These are phyloP conservation scores for Mylabris phalerata DNA, from an alignment of 1,140 invertebrate species.

Conservation along the genomic window DNA sequence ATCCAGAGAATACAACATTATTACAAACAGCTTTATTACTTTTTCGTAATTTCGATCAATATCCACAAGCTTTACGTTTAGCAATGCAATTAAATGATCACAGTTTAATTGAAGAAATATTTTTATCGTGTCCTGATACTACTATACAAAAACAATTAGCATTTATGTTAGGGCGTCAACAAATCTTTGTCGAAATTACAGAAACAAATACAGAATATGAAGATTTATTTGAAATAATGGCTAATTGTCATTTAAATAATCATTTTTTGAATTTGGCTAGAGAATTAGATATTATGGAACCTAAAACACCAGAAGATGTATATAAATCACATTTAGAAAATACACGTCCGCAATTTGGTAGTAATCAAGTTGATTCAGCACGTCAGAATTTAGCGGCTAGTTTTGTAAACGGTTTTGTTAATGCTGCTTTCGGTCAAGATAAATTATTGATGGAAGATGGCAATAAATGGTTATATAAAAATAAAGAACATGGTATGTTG, in stretches of 20 bases:
- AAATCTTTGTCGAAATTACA: conserved; percentile 77
- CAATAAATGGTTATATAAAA: conserved; percentile 98
- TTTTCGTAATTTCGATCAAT: conserved; percentile 88
- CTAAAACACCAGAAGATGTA: conserved; percentile 98
- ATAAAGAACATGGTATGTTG: conserved; percentile 98
- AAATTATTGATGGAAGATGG: conserved; percentile 95
- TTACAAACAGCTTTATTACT: conserved; percentile 81
- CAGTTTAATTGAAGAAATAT: conserved; percentile 76
- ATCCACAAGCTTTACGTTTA: conserved; percentile 86
- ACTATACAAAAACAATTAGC: conserved; percentile 92
- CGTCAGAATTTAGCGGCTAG: conserved; percentile 95
- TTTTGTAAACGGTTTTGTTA: conserved; percentile 99
- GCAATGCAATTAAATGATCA: conserved; percentile 94
- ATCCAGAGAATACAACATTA: conserved; percentile 91
- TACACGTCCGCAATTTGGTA: conserved; percentile 72
- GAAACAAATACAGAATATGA: conserved; percentile 69
- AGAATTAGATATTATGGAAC: conserved; percentile 99
- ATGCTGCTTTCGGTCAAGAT: conserved; percentile 96
- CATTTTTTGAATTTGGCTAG: conserved; percentile 93
- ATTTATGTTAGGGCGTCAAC: conserved; percentile 95
- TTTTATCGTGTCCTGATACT: conserved; percentile 78
- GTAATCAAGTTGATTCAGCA: conserved; percentile 87
- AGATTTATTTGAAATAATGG: conserved; percentile 92
- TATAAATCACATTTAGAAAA: conserved; percentile 98
- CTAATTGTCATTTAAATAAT: conserved; percentile 92